phyloP scores from a whole-genome alignment of 2,888 invertebrate genomes.

The Criorhina ranunculi region DNA sequence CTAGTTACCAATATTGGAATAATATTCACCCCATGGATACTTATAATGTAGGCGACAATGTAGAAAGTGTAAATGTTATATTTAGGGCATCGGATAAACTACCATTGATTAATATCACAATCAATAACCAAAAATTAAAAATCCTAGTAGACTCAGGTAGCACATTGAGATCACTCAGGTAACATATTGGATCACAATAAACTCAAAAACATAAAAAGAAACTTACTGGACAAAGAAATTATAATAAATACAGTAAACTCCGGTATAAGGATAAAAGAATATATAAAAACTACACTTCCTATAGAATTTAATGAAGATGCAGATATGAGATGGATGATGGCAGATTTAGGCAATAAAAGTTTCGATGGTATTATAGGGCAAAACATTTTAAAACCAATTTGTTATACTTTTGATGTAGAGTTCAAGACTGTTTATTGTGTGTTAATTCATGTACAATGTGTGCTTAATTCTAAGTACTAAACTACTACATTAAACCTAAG shows the following conservation, averaged over 20 bases:
- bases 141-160: background rate
- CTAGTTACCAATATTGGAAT: background rate
- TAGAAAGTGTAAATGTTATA: too few relatives aligned
- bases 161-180: background rate
- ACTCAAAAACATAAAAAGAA: background rate
- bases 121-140: background rate
- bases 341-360: background rate
- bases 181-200: background rate
- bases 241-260: background rate
- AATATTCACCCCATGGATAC: background rate
- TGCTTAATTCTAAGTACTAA: too few relatives aligned
- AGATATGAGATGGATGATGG: background rate
- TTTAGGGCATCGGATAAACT: background rate
- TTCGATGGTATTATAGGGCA: background rate
- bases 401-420: too few relatives aligned
- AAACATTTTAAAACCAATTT: background rate
- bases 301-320: slow-evolving; percentile 1
- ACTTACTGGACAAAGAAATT: background rate
- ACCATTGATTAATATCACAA: background rate
- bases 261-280: background rate
- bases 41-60: background rate
- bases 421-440: too few relatives aligned
- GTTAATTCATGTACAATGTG: too few relatives aligned
- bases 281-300: background rate
- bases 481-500: too few relatives aligned